These are phyloP conservation scores for Platycheirus rosarum DNA, from an alignment of 2,888 invertebrate species.

Conservation along the genomic window DNA sequence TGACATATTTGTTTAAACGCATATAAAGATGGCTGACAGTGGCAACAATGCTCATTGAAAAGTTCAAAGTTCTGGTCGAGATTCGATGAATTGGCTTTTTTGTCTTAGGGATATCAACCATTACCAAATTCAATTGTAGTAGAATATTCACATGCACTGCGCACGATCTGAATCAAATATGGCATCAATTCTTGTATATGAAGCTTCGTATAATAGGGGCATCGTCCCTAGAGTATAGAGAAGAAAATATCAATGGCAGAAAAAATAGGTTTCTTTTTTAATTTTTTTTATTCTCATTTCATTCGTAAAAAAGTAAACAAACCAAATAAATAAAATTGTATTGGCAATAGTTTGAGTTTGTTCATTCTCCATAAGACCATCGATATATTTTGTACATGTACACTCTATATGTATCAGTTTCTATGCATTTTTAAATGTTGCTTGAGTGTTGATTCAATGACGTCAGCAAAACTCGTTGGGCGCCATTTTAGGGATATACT, in stretches of 20 bases:
- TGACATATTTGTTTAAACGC: not conserved
- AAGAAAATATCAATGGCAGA: conserved; percentile 3
- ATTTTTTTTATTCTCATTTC: not conserved
- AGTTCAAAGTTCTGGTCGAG: conserved; percentile 36
- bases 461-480: conserved; percentile 45
- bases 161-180: conserved; percentile 45
- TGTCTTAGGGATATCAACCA: not conserved
- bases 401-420: not conserved
- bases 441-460: conserved; percentile 54
- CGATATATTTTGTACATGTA: too few species aligned
- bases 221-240: not conserved
- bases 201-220: conserved; percentile 9
- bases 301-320: conserved; percentile 51
- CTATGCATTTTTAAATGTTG: not conserved
- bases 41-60: not conserved
- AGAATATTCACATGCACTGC: conserved; percentile 24
- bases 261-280: not conserved
- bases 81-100: not conserved
- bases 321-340: conserved; percentile 4
- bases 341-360: not conserved
- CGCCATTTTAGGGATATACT: conserved; percentile 45
- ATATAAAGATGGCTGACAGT: not conserved
- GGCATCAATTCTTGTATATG: conserved; percentile 18
- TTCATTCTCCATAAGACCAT: too few species aligned
- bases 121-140: conserved; percentile 9